Conservation (phyloP, 64 coral and sea anemone species). For the Astreopora myriophthalma region DNA sequence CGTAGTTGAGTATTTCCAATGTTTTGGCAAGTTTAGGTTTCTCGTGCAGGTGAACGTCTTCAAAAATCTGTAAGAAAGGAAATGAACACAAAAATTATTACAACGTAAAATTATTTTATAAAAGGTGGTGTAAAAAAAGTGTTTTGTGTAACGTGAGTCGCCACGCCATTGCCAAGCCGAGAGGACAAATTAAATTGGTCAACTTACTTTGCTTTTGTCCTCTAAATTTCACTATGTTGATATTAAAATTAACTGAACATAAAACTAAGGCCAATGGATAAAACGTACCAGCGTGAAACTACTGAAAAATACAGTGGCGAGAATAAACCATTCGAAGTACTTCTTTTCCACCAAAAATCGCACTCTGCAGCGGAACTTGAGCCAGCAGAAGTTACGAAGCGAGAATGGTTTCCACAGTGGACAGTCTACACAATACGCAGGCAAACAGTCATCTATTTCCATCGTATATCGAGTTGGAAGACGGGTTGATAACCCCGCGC, state of each 20-base stretch:
- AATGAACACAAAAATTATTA: neutral
- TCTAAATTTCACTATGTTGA: neutral
- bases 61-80: conserved; percentile 46
- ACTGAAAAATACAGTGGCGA: conserved; percentile 74
- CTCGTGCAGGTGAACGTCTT: conserved; percentile 62
- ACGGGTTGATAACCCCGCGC: neutral
- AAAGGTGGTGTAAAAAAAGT: no score
- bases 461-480: conserved; percentile 18
- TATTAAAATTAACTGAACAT: neutral
- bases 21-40: conserved; percentile 36
- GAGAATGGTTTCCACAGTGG: conserved; percentile 30
- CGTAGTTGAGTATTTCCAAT: conserved; percentile 57
- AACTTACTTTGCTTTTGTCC: no score
- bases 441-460: conserved; percentile 44
- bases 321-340: conserved; percentile 95
- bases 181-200: no score
- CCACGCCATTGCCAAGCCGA: no score
- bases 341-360: conserved; percentile 77
- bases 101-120: no score
- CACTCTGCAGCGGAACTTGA: conserved; percentile 77
- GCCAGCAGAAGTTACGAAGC: conserved; percentile 61
- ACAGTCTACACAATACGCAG: conserved; percentile 6
- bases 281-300: conserved; percentile 87
- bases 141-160: no score
- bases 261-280: no score